phyloP scores from a whole-genome alignment of 2,113 vertebrate genomes.

The Takifugu flavidus region DNA sequence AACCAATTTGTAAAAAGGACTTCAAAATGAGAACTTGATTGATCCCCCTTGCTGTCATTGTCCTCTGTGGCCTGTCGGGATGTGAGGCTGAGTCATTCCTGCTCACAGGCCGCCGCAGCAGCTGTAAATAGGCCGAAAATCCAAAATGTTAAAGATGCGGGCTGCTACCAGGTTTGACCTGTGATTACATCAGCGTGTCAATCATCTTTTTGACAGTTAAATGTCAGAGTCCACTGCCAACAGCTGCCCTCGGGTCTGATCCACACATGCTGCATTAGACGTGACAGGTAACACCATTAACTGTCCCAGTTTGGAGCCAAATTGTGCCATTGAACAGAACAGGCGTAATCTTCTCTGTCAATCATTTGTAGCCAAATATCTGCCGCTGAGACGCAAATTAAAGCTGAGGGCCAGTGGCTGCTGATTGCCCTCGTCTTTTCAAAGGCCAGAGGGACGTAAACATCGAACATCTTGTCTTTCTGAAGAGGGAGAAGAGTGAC shows the following conservation, averaged over 20 bases:
- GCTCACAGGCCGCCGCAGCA: slow-evolving; percentile 3
- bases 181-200: slow-evolving; percentile 4
- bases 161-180: not conserved
- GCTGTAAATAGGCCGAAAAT: too few species aligned
- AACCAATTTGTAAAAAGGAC: slow-evolving; percentile 11
- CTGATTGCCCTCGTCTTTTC: slow-evolving; percentile 1
- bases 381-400: slow-evolving; percentile 32
- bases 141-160: too few species aligned
- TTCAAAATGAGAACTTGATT: slow-evolving; percentile 22
- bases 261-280: slow-evolving; percentile 5
- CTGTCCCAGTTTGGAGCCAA: not conserved
- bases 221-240: slow-evolving; percentile 10
- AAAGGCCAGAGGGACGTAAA: slow-evolving; percentile 4
- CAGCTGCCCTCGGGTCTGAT: not conserved
- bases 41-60: not conserved
- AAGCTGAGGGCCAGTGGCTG: slow-evolving; percentile 20
- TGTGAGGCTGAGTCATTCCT: slow-evolving; percentile 9
- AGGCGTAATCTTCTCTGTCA: slow-evolving; percentile 27
- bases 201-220: slow-evolving; percentile 4
- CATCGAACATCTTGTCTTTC: slow-evolving; percentile 35
- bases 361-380: slow-evolving; percentile 15
- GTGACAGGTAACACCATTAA: slow-evolving; percentile 5
- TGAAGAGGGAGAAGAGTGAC: slow-evolving; percentile 3
- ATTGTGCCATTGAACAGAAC: slow-evolving; percentile 9
- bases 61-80: slow-evolving; percentile 3